A percentile compares a stretch with the other conserved stretches of the same genome.
Evolutionary conservation across 1,140 invertebrate species (phyloP).

Genomic region (Hylaeus anthracinus): DNA sequence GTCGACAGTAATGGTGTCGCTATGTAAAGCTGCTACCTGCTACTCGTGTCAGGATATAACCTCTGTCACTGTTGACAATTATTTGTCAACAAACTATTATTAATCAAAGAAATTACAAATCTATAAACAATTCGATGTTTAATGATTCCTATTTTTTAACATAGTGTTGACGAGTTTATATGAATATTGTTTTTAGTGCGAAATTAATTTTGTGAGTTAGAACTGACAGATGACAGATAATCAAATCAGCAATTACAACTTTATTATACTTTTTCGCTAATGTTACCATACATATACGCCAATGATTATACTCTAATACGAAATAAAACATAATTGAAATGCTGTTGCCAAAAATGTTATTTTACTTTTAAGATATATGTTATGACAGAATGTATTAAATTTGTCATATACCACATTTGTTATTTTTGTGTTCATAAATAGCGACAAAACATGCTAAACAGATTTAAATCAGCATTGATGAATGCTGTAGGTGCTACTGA

Average conservation of each 20-base stretch:
- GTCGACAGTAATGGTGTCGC: slow-evolving; percentile 20
- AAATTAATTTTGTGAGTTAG: slow-evolving; percentile 3
- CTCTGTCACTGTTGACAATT: slow-evolving; percentile 51
- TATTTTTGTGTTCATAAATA: slow-evolving; percentile 5
- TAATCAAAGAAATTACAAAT: slow-evolving; percentile 15
- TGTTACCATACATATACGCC: neutral
- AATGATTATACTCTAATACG: neutral
- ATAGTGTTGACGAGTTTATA: neutral
- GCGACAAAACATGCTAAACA: slow-evolving; percentile 78
- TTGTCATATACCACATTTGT: slow-evolving; percentile 3
- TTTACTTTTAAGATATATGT: slow-evolving; percentile 12
- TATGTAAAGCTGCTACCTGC: slow-evolving; percentile 17
- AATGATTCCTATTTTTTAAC: neutral
- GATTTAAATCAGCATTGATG: slow-evolving; percentile 80
- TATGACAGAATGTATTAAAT: slow-evolving; percentile 16
- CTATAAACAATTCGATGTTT: neutral
- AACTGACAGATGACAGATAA: slow-evolving; percentile 50
- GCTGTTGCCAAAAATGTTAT: neutral
- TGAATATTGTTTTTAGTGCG: neutral
- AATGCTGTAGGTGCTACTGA: slow-evolving; percentile 80
- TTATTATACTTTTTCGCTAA: neutral
- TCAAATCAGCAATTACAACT: slow-evolving; percentile 5
- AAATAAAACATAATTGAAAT: slow-evolving; percentile 4
- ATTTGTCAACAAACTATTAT: slow-evolving; percentile 59
- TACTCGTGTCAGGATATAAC: slow-evolving; percentile 51